Evolutionary conservation across 2,797 vertebrate genomes (phyloP).

Genomic region (Micropoecilia bifurca): DNA sequence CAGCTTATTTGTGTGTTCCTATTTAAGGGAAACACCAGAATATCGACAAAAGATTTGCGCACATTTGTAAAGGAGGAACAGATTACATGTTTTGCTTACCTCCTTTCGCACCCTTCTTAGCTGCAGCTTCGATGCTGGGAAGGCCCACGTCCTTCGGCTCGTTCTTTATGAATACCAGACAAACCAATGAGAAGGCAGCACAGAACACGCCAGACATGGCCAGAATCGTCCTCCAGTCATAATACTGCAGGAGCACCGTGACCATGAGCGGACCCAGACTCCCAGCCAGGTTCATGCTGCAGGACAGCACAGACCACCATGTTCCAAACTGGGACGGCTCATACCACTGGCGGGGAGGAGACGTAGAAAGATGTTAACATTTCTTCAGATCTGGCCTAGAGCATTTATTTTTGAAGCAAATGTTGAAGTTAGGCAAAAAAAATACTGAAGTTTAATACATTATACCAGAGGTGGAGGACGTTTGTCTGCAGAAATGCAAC

Average conservation of each 20-base stretch:
- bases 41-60: too few species aligned
- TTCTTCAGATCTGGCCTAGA: not conserved
- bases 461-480: not conserved
- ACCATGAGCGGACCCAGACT: slow-evolving; percentile 92
- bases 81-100: slow-evolving; percentile 76
- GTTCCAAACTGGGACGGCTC: slow-evolving; percentile 98
- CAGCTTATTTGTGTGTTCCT: too few species aligned
- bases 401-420: not conserved
- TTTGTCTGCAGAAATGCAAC: not conserved
- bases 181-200: slow-evolving; percentile 84
- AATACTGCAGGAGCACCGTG: slow-evolving; percentile 88
- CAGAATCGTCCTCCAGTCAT: slow-evolving; percentile 92
- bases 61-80: too few species aligned
- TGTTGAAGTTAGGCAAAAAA: not conserved
- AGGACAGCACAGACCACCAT: slow-evolving; percentile 95
- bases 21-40: too few species aligned
- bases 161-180: slow-evolving; percentile 89
- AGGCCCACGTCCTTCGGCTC: slow-evolving; percentile 94
- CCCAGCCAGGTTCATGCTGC: slow-evolving; percentile 97
- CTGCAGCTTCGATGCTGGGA: slow-evolving; percentile 82
- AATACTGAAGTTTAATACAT: not conserved
- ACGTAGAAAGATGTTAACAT: slow-evolving; percentile 2
- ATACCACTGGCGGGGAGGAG: slow-evolving; percentile 87
- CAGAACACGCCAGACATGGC: slow-evolving; percentile 89
- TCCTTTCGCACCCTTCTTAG: slow-evolving; percentile 87